Base-by-base conservation (phyloP, 2,888 invertebrate species). In the Ophonus ardosiacus region DNA sequence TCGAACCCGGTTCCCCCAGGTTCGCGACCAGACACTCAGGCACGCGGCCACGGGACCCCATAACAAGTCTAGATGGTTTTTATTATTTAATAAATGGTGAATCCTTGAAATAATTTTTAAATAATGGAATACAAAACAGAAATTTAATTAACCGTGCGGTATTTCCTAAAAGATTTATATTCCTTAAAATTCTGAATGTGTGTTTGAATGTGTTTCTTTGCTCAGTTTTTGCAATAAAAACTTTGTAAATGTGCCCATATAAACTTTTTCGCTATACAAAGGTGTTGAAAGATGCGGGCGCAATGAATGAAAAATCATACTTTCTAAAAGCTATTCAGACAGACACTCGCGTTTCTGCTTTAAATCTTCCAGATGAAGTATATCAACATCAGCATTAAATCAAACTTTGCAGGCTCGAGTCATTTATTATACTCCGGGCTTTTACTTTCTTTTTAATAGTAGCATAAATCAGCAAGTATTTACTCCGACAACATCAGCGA, bases 241-340 rank as follows among this genome's bases (percentile, higher is more conserved):
- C 38, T 68, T 68, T 68, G 68, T 68, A 68, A 68, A 68, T 68
- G 38, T 68, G 31, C 31, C n/a, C 38, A 68, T 38, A 68, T 31
- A 68, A 68, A 68, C 31, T 68, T 68, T 68, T 68, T 63, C 63
- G 13, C 31, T 40, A 8, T 38, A 68, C 24, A 31, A 15, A 31
- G 38, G n/a, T 24, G 31, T 15, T 38, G 68, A 68, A 68, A 68
- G 24, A 68, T 68, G 68, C 68, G 13, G 68, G 38, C 24, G 15
- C 13, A 38, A 31, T 68, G n/a, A 7, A 68, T 6, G 6, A 24
- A 38, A 65, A 40, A 68, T 24, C 61, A 65, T 31, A 68, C 68
- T 38, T 31, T 65, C 8, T 15, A 68, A 51, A 6, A 0, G 10
- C 43, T 51, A 51, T 13, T 8, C 43, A 51, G 43, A 51, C 8